Conservation (phyloP, 2,797 vertebrate genomes). For the Triplophysa yarkandensis region DNA sequence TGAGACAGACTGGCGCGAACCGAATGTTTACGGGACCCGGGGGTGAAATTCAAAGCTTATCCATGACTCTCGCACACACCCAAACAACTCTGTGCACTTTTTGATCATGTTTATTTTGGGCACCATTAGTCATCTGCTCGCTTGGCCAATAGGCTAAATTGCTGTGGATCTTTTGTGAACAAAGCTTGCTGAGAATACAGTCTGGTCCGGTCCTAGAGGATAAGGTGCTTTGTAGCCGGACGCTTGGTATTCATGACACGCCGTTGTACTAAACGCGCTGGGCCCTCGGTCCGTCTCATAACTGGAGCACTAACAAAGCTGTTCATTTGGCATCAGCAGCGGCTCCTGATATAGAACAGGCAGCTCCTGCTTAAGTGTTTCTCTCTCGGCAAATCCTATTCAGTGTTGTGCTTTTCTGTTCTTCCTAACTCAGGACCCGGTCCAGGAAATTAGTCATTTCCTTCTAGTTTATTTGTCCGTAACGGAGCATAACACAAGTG, state of each 20-base stretch:
- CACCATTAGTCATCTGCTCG: constrained; percentile 22
- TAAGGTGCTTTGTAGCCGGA: constrained; percentile 35
- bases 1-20: constrained; percentile 50
- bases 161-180: constrained; percentile 9
- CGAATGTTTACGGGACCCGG: constrained; percentile 28
- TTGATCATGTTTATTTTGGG: constrained; percentile 23
- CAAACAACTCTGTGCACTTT: constrained; percentile 25
- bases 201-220: constrained; percentile 25
- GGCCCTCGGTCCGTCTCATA: constrained; percentile 48
- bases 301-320: constrained; percentile 58
- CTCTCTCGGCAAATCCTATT: constrained; percentile 54
- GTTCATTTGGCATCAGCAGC: constrained; percentile 54
- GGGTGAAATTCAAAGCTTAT: constrained; percentile 29
- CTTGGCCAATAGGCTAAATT: constrained; percentile 10
- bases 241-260: constrained; percentile 52
- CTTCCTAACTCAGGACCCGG: constrained; percentile 37
- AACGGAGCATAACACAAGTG: constrained; percentile 23
- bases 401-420: constrained; percentile 49
- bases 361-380: constrained; percentile 43
- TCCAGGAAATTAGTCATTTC: constrained; percentile 57
- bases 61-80: not conserved
- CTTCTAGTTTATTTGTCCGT: constrained; percentile 49
- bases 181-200: constrained; percentile 21
- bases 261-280: constrained; percentile 47
- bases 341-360: constrained; percentile 50